phyloP scores from a whole-genome alignment of 2,888 invertebrate species.

The Allophyes oxyacanthae region DNA sequence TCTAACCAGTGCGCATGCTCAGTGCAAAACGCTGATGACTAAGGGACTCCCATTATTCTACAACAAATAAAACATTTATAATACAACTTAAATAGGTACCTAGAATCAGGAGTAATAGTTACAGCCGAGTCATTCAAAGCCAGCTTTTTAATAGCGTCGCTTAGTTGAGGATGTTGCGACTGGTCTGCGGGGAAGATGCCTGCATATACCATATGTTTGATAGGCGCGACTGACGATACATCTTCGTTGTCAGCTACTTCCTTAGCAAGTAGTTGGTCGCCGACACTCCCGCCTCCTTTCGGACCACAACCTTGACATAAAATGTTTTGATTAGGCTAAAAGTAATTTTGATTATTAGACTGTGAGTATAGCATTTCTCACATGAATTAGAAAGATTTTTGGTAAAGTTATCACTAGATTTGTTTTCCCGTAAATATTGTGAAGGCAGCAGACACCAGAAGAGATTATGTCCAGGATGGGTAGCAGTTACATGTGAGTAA shows the following conservation, averaged over 20 bases:
- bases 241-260: slow-evolving; percentile 67
- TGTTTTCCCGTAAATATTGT: too few species aligned
- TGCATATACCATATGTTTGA: slow-evolving; percentile 86
- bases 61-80: too few species aligned
- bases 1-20: too few species aligned
- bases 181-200: slow-evolving; percentile 96
- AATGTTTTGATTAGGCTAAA: slow-evolving; percentile 1
- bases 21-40: too few species aligned
- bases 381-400: neutral
- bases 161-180: slow-evolving; percentile 93
- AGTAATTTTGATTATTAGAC: too few species aligned
- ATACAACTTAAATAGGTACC: slow-evolving; percentile 83
- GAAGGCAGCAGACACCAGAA: too few species aligned
- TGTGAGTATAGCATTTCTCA: too few species aligned
- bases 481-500: too few species aligned
- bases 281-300: slow-evolving; percentile 82
- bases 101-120: slow-evolving; percentile 93
- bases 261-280: slow-evolving; percentile 77
- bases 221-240: slow-evolving; percentile 63
- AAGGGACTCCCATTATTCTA: too few species aligned
- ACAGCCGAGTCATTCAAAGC: slow-evolving; percentile 98
- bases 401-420: too few species aligned
- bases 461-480: too few species aligned
- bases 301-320: slow-evolving; percentile 79
- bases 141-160: slow-evolving; percentile 96